Evolutionary conservation across 2,888 invertebrate genomes (phyloP).

Genomic region (Stegophylla sp.): DNA sequence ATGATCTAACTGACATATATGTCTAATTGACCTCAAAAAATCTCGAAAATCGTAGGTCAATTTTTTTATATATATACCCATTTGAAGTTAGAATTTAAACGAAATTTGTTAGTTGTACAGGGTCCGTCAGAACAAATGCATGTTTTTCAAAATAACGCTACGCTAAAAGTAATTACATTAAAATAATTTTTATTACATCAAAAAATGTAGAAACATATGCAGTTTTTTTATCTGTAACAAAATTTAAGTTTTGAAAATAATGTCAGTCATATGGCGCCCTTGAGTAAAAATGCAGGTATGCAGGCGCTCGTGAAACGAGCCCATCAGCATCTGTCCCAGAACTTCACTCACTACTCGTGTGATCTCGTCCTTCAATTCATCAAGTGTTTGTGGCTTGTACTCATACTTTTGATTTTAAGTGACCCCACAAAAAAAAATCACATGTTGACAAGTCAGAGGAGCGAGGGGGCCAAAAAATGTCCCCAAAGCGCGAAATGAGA

Average conservation of each 20-base stretch:
- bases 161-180: slow-evolving; percentile 13
- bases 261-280: slow-evolving; percentile 4
- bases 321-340: background rate
- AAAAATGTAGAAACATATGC: slow-evolving; percentile 23
- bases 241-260: slow-evolving; percentile 21
- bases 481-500: slow-evolving; percentile 60
- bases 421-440: slow-evolving; percentile 61
- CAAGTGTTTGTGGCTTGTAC: no score
- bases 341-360: no score
- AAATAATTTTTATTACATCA: slow-evolving; percentile 4
- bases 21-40: no score
- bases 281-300: background rate
- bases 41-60: no score
- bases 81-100: no score
- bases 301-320: background rate
- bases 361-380: no score
- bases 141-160: slow-evolving; percentile 36
- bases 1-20: no score
- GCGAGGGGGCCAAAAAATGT: slow-evolving; percentile 60
- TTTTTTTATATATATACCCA: no score
- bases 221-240: slow-evolving; percentile 15
- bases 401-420: slow-evolving; percentile 60
- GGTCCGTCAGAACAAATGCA: slow-evolving; percentile 63
- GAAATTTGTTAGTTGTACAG: no score
- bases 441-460: slow-evolving; percentile 60